Conservation (phyloP, 1,140 invertebrate species). For the Popillia japonica region DNA sequence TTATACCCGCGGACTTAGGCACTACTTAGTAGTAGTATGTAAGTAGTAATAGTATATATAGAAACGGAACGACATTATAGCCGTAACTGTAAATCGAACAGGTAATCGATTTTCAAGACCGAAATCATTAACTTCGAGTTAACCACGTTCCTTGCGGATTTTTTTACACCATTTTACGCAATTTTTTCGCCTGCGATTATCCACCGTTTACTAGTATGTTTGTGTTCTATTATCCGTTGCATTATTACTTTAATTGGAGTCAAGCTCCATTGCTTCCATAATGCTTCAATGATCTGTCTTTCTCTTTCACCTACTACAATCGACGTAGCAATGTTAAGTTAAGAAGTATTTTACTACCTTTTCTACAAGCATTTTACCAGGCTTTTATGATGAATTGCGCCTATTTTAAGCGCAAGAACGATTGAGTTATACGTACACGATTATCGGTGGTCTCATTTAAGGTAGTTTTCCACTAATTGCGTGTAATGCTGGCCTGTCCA, state of each 20-base stretch:
- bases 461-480: neutral
- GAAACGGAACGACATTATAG: neutral
- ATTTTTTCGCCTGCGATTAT: neutral
- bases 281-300: neutral
- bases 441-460: neutral
- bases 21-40: neutral
- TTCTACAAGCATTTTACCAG: neutral
- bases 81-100: neutral
- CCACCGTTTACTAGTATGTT: neutral
- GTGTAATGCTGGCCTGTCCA: neutral
- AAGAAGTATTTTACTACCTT: neutral
- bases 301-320: neutral
- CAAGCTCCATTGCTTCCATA: constrained; percentile 1
- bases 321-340: neutral
- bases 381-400: neutral
- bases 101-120: constrained; percentile 18
- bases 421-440: neutral
- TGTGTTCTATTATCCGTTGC: constrained; percentile 2
- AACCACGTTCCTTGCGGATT: neutral
- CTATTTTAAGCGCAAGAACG: neutral
- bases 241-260: constrained; percentile 16
- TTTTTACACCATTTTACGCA: neutral
- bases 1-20: neutral
- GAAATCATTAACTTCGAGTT: constrained; percentile 1
- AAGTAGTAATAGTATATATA: neutral